Percentiles rank a stretch among this genome's conserved stretches.
phyloP scores from a whole-genome alignment of 2,797 vertebrate genomes.

The Mastacembelus armatus region DNA sequence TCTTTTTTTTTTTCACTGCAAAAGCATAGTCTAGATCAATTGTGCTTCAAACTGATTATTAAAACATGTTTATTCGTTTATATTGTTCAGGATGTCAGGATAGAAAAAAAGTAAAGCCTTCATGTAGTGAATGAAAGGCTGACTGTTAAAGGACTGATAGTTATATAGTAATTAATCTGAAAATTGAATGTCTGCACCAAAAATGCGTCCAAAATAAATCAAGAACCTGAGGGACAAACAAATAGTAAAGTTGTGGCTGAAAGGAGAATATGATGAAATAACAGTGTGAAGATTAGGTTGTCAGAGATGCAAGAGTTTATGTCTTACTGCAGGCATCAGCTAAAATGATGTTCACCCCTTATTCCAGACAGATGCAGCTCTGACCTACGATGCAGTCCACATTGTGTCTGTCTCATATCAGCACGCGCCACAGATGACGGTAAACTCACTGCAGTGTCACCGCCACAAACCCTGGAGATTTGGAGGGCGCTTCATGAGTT shows the following conservation, averaged over 20 bases:
- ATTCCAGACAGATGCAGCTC: conserved; percentile 98
- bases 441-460: conserved; percentile 98
- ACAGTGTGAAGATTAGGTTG: not conserved
- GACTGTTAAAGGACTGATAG: no score
- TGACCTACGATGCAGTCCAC: conserved; percentile 97
- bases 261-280: not conserved
- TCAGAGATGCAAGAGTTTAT: conserved; percentile 1
- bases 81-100: no score
- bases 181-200: not conserved
- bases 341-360: conserved; percentile 84
- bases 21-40: no score
- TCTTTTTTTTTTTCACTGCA: no score
- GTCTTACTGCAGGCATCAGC: conserved; percentile 59
- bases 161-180: not conserved
- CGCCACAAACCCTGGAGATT: conserved; percentile 99
- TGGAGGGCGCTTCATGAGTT: conserved; percentile 97
- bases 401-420: conserved; percentile 99
- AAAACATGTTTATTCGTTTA: no score
- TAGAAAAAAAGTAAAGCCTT: no score
- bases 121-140: no score
- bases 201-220: not conserved
- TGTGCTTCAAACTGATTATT: no score
- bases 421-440: conserved; percentile 97
- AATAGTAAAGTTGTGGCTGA: no score
- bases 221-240: no score